Evolutionary conservation across 1,140 invertebrate genomes (phyloP).

Genomic region (Atopsyche davidsoni): DNA sequence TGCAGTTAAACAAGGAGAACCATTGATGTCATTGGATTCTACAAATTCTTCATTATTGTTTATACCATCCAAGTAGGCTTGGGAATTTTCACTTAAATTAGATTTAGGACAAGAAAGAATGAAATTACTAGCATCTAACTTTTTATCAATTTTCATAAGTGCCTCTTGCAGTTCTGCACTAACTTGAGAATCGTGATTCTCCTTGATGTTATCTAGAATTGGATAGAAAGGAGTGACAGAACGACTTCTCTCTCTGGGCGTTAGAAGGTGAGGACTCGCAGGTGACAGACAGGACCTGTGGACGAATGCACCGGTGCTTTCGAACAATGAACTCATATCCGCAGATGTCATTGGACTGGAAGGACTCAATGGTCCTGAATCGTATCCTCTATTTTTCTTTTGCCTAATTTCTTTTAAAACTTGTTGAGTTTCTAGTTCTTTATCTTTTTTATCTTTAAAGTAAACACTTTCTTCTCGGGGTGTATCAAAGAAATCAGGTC

Average conservation of each 20-base stretch:
- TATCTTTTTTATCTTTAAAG: slow-evolving; percentile 62
- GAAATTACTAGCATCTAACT: slow-evolving; percentile 14
- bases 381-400: slow-evolving; percentile 47
- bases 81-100: not conserved
- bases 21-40: too few species aligned
- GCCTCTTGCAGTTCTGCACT: slow-evolving; percentile 9
- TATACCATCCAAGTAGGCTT: too few species aligned
- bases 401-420: slow-evolving; percentile 58
- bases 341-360: slow-evolving; percentile 31
- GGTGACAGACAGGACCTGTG: slow-evolving; percentile 41
- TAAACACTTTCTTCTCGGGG: slow-evolving; percentile 63
- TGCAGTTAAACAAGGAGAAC: slow-evolving; percentile 33
- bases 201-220: slow-evolving; percentile 46
- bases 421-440: slow-evolving; percentile 57
- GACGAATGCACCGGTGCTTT: slow-evolving; percentile 32
- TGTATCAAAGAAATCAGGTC: slow-evolving; percentile 73
- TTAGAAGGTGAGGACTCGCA: slow-evolving; percentile 33
- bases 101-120: not conserved
- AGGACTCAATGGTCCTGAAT: slow-evolving; percentile 30
- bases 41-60: too few species aligned
- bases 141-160: slow-evolving; percentile 13
- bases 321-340: slow-evolving; percentile 30
- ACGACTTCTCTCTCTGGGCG: slow-evolving; percentile 41
- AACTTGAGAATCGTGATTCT: slow-evolving; percentile 31
- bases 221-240: slow-evolving; percentile 46